Base-by-base conservation (phyloP, 2,888 invertebrate genomes). In the Mylabris sibirica region DNA sequence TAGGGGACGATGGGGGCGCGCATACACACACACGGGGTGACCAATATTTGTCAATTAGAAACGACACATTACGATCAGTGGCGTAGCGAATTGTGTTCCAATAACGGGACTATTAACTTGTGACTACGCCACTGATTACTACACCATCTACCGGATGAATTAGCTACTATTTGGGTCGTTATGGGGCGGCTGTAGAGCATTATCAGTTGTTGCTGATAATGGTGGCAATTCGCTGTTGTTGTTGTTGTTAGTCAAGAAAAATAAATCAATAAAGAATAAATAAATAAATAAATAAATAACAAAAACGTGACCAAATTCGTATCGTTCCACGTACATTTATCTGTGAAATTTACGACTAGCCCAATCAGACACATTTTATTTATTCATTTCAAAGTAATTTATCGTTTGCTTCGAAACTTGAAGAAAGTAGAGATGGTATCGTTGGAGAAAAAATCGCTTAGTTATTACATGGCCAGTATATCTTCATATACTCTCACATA, bases 341-440 rank as follows among this genome's bases (percentile, higher is more conserved):
- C 63, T 59, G 66, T 67, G 41, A 63, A 67, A 67, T 67, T 67
- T 67, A 67, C 60, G 38, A 59, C 44, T 34, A 44, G 59, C 44
- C 63, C 61, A 41, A 30, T 62, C 59, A 59, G 57, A 41, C 59
- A 49, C 44, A 38, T 67, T 60, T 60, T 67, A 64, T 67, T 67
- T 67, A 67, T 67, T 60, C 64, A 67, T 67, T 67, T 67, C 44
- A 67, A 63, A 63, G 57, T 67, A 67, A 67, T 67, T 67, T 67
- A 67, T 67, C 49, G 67, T 38, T 49, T 60, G 63, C 24, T 63
- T 67, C 64, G 60, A 60, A 67, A 20, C 64, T 44, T 34, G 64
- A 67, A 67, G 67, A 67, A 64, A 67, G 64, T 64, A 67, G 49
- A 67, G 67, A 67, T 67, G 38, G 60, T 67, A 67, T 67, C 64